Base-by-base conservation (phyloP, 2,113 vertebrate species). In the Eubucco bourcierii region DNA sequence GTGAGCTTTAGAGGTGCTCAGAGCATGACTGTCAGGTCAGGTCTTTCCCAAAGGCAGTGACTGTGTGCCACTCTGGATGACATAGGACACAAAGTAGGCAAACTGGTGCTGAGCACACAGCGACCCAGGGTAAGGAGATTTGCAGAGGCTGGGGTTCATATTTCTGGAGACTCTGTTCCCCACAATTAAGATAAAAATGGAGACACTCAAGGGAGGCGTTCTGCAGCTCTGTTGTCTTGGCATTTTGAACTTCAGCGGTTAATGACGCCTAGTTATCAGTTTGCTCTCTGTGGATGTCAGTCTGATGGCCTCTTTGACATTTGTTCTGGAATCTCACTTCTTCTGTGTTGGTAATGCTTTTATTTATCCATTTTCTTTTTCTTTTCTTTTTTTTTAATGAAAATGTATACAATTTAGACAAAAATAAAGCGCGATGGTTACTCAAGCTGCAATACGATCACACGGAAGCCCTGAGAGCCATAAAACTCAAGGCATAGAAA, bases 401-500 rank as follows among this genome's bases (percentile, higher is more conserved):
- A 9, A 34, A 18, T 25, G 2, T 34, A n/a, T 56, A 47, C 10
- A 88, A 4, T 64, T 44, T 10, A 5, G 13, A 6, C 28, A 75
- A 79, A 80, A 90, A 80, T 75, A 72, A 56, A 72, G 24, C 37
- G 60, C 74, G 11, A 28, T 14, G 9, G 8, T 82, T 66, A 59
- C 21, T 81, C 19, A 19, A 6, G 10, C 13, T 79, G 37, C 79
- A 86, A 31, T 76, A 67, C 93, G 15, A 73, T 19, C 71, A 87
- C 47, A 67, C 59, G 78, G 91, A 95, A 97, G 34, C 44, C 76
- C 55, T 29, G 58, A 95, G 87, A 96, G 67, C 71, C 31, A n/a
- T 97, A 96, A 96, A 97, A 92, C 46, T 81, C 75, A 79, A 86
- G 58, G 81, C 78, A 91, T 25, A 66, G 13, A 5, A 25, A 33